These are phyloP conservation scores for Polyommatus icarus DNA, from an alignment of 2,888 invertebrate species.

Conservation along the genomic window DNA sequence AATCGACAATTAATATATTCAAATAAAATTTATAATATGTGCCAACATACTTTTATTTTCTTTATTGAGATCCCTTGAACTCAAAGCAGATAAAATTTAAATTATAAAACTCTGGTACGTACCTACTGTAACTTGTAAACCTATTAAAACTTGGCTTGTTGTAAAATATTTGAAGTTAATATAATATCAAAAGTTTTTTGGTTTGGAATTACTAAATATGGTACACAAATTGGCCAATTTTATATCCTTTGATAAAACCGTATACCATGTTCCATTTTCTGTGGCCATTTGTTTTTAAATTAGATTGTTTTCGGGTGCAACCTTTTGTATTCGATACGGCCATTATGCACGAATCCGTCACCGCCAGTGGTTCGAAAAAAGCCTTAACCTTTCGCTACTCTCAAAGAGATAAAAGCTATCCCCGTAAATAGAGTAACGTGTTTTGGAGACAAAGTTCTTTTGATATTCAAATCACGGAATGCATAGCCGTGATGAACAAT, in stretches of 20 bases:
- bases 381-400: conserved; percentile 42
- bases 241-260: neutral
- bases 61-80: neutral
- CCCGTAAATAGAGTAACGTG: conserved; percentile 42
- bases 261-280: conserved; percentile 31
- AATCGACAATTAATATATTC: neutral
- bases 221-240: conserved; percentile 3
- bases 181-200: neutral
- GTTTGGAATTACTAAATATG: neutral
- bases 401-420: conserved; percentile 46
- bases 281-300: conserved; percentile 55
- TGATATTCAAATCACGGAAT: conserved; percentile 53
- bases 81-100: no score
- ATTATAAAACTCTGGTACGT: no score
- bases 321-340: conserved; percentile 51
- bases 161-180: no score
- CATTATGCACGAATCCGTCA: conserved; percentile 51
- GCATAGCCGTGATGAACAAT: conserved; percentile 39
- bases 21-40: neutral
- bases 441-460: conserved; percentile 48
- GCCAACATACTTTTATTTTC: neutral
- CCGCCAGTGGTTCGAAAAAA: conserved; percentile 43
- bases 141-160: no score
- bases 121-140: no score
- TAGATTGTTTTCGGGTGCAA: conserved; percentile 56